Base-by-base conservation (phyloP, 2,797 vertebrate genomes). In the Catostomus latipinnis region DNA sequence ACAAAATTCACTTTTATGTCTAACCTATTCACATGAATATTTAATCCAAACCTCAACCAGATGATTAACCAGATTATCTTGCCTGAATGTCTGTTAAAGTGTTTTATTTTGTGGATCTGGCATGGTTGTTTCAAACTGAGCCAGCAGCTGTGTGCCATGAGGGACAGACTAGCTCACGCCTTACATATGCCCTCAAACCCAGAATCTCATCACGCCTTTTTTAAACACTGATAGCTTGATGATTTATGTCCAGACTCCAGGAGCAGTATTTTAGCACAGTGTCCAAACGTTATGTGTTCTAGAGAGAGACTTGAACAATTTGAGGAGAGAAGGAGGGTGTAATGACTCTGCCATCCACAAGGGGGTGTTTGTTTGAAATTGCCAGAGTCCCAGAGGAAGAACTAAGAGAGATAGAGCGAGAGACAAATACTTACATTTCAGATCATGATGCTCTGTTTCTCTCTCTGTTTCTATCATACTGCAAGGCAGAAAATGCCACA, bases 331-430 rank as follows among this genome's bases (percentile, higher is more conserved):
- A 60, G n/a, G 16, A 80, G 54, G 16, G 10, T 89, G 89, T 83
- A 90, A 86, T 89, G 85, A 87, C 85, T 66, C 83, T 78, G 84
- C 87, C 84, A 82, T 87, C 93, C 92, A 93, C 93, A 91, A 91
- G 92, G 89, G 89, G 91, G 92, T 82, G 90, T 86, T 52, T n/a
- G 6, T 69, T 53, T 63, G 14, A 77, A 57, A 52, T 18, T 12
- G 6, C 61, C 14, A 22, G 9, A 50, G 45, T 22, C 46, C 18
- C 46, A 74, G 10, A 45, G 46, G 46, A 18, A 67, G 22, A 60
- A 63, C 13, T 54, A 8, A 34, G 2, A 34, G 4, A 1, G 2
- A 34, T 2, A 34, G 34, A 34, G 34, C 2, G 69, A 54, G 9
- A 53, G 58, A 74, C 34, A 46, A 6, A 56, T 63, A 63, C 43